Evolutionary conservation across 2,888 invertebrate species (phyloP).

Genomic region (Bugula neritina): DNA sequence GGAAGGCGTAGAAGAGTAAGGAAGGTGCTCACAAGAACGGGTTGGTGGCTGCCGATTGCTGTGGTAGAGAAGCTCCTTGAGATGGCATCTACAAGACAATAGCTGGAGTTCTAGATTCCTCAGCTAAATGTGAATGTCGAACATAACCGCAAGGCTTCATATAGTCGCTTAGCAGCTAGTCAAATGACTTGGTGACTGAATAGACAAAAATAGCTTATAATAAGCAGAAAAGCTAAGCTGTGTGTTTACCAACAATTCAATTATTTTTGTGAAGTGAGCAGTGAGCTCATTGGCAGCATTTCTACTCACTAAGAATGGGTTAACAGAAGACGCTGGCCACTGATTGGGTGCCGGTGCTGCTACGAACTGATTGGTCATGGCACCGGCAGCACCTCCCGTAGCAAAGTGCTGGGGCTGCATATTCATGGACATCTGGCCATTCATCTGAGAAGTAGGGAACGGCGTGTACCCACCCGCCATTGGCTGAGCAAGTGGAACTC

Average conservation of each 20-base stretch:
- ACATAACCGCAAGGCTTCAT: too few relatives aligned
- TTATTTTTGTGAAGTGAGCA: too few relatives aligned
- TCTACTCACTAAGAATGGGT: conserved; percentile 22
- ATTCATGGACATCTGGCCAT: conserved; percentile 9
- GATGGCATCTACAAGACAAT: background rate
- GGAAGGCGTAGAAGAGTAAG: background rate
- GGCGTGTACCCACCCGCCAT: background rate
- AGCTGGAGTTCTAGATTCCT: background rate
- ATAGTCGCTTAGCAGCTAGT: too few relatives aligned
- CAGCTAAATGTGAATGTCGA: too few relatives aligned
- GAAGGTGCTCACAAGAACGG: background rate
- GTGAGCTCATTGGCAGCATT: too few relatives aligned
- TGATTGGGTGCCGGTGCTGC: conserved; percentile 11
- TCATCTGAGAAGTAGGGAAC: background rate
- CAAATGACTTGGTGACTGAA: too few relatives aligned
- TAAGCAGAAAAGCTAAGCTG: too few relatives aligned
- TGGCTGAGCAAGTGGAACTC: background rate
- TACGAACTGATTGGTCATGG: background rate
- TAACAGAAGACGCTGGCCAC: background rate
- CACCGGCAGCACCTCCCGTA: background rate
- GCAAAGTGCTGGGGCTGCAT: background rate
- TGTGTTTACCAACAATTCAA: too few relatives aligned
- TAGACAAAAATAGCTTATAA: too few relatives aligned
- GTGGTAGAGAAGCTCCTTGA: background rate
- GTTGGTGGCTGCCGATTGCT: conserved; percentile 1